Base-by-base conservation (phyloP, 2,888 invertebrate species). In the Axea sp. region DNA sequence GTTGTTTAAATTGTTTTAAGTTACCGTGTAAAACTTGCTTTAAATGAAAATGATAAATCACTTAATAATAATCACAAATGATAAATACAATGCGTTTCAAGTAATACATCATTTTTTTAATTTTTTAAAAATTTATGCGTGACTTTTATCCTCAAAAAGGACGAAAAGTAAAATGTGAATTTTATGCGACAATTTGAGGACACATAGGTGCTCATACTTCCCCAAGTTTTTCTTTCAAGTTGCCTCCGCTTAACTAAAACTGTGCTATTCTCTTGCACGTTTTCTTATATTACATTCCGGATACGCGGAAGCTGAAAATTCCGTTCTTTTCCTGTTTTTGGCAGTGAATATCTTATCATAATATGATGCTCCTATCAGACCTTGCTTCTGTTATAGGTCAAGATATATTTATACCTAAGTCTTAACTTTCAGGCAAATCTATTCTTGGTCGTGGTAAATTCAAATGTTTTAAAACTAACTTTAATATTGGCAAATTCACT, bases 331-430 rank as follows among this genome's bases (percentile, higher is more conserved):
- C 78, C 80, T 81, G 81, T 82, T 83, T 83, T 83, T 81, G 80
- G 81, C 83, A 81, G 84, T 83, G 85, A 85, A 85, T 84, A 85
- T 83, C 84, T 84, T 84, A 85, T 82, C 84, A 83, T 84, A 84
- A 84, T 85, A 79, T 78, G 62, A 62, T 17, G 73, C 37, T 11
- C 51, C 62, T 49, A 60, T 65, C 47, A 31, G 35, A 35, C 47
- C 26, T 60, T 30, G 49, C 59, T 71, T 75, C 43, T 49, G 14
- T 19, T 41, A 51, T 39, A 39, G 45, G 51, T 67, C 67, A 45
- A 64, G 37, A 35, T 51, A 65, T 57, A 71, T 65, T 55, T 55
- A 47, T 47, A 35, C 30, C 35, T 53, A 53, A 77, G 76, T 78
- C 80, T 74, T 74, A 75, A 80, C 76, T 65, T 74, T 74, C 76